Percentiles rank a stretch among this genome's conserved stretches.
These are phyloP conservation scores for Pantherophis alleghaniensis DNA, from an alignment of 2,797 vertebrate species.

Conservation along the genomic window DNA sequence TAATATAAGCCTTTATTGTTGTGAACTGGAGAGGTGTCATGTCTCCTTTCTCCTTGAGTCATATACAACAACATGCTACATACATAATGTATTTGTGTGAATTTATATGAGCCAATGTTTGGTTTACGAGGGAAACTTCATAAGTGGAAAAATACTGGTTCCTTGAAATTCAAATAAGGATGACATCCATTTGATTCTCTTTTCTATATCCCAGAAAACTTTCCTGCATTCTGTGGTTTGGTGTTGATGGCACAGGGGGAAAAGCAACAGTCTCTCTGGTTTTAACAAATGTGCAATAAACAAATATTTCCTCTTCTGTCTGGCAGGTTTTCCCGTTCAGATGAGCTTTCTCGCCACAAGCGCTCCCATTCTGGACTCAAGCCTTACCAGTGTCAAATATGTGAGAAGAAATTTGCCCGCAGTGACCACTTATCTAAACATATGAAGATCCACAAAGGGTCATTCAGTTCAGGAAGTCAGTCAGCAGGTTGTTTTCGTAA, in stretches of 20 bases:
- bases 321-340: slow-evolving; percentile 61
- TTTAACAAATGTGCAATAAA: neutral
- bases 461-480: slow-evolving; percentile 51
- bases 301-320: neutral
- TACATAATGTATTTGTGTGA: neutral
- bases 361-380: slow-evolving; percentile 66
- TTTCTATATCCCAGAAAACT: neutral
- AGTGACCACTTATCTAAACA: slow-evolving; percentile 70
- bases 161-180: neutral
- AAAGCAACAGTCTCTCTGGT: neutral
- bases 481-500: slow-evolving; percentile 13
- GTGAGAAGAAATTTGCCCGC: slow-evolving; percentile 63
- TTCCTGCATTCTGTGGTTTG: neutral
- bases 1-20: neutral
- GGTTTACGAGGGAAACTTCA: neutral
- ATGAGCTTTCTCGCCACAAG: slow-evolving; percentile 70
- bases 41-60: neutral
- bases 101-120: neutral
- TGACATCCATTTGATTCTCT: neutral
- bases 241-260: neutral
- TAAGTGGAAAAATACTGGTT: neutral
- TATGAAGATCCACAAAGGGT: slow-evolving; percentile 58
- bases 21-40: neutral
- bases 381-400: slow-evolving; percentile 63
- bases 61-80: neutral